Evolutionary conservation across 1,140 invertebrate species (phyloP).

Genomic region (Physella acuta): DNA sequence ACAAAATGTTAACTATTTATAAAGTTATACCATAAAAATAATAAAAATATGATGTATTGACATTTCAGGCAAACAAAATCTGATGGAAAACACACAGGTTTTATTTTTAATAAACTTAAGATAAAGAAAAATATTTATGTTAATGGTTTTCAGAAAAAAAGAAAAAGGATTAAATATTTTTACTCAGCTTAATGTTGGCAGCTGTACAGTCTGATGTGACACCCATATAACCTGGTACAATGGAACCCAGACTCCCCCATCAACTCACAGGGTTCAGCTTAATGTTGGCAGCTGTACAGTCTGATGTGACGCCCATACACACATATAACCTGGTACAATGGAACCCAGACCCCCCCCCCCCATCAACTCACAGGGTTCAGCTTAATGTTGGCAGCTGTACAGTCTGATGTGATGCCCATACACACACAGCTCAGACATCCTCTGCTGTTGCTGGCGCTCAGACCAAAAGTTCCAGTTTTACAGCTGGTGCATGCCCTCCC

Average conservation of each 20-base stretch:
- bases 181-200: not conserved
- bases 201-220: too few species aligned
- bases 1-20: not conserved
- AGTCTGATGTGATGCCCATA: constrained; percentile 88
- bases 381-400: constrained; percentile 69
- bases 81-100: too few species aligned
- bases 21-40: too few species aligned
- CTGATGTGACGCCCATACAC: too few species aligned
- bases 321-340: too few species aligned
- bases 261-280: constrained; percentile 43
- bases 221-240: too few species aligned
- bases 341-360: too few species aligned
- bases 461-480: constrained; percentile 84
- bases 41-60: too few species aligned
- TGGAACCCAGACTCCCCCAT: too few species aligned
- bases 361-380: constrained; percentile 31
- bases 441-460: constrained; percentile 77
- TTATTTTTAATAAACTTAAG: too few species aligned
- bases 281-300: too few species aligned
- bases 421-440: constrained; percentile 97
- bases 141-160: not conserved
- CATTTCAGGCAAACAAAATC: not conserved
- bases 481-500: constrained; percentile 81
- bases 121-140: too few species aligned
- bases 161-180: not conserved